Evolutionary conservation across 2,797 vertebrate genomes (phyloP).

Genomic region (Vireo griseus): DNA sequence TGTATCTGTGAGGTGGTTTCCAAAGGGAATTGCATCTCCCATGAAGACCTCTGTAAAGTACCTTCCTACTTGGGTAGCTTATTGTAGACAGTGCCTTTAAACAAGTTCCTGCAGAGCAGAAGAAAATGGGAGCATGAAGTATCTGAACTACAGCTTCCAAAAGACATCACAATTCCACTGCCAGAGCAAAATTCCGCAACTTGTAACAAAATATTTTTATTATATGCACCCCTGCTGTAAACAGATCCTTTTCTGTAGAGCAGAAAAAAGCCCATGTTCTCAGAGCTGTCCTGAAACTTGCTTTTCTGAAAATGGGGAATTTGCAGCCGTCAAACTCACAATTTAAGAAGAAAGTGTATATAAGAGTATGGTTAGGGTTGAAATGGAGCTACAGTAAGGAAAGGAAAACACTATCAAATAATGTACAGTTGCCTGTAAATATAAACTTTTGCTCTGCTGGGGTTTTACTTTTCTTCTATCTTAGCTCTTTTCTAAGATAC

Average conservation of each 20-base stretch:
- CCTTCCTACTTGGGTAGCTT: neutral
- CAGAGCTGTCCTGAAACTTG: neutral
- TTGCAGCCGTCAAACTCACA: neutral
- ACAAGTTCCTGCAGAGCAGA: neutral
- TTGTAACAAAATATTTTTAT: neutral
- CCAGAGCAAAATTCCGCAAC: neutral
- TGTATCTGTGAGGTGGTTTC: neutral
- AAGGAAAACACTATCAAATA: neutral
- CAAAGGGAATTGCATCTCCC: neutral
- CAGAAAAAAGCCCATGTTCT: neutral
- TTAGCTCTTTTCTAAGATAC: neutral
- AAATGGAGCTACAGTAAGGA: neutral
- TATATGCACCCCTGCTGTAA: neutral
- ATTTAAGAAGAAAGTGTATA: neutral
- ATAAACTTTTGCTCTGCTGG: neutral
- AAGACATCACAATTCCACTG: neutral
- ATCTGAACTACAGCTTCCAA: neutral
- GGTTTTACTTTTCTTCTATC: neutral
- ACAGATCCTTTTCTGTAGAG: neutral
- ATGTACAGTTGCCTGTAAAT: neutral
- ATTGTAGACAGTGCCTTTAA: neutral
- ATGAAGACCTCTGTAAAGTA: neutral
- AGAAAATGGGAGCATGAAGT: neutral
- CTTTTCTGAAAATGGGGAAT: neutral
- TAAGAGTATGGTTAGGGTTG: neutral